Evolutionary conservation across 2,113 vertebrate genomes (phyloP).

Genomic region (Cettia cetti): DNA sequence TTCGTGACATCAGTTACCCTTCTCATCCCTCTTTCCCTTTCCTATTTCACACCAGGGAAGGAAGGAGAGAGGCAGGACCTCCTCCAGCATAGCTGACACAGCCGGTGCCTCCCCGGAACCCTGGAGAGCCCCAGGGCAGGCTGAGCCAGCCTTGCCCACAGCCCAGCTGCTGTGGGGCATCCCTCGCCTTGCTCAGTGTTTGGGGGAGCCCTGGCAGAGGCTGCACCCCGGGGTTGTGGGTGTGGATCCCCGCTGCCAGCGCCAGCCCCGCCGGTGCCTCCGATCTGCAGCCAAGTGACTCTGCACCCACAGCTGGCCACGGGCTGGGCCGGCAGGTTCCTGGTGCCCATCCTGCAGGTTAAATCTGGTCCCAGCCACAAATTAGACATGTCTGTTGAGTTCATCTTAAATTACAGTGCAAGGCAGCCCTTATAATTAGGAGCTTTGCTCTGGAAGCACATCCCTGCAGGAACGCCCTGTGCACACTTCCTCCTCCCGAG

Average conservation of each 20-base stretch:
- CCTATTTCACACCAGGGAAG: background rate
- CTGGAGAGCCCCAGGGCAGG: background rate
- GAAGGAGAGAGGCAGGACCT: background rate
- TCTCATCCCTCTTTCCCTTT: background rate
- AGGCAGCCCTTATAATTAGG: slow-evolving; percentile 1
- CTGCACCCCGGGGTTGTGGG: background rate
- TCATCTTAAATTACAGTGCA: slow-evolving; percentile 44
- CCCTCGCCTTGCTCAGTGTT: rapidly evolving
- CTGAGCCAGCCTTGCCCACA: background rate
- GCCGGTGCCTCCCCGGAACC: rapidly evolving
- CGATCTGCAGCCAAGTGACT: background rate
- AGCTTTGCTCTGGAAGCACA: background rate
- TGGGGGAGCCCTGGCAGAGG: background rate
- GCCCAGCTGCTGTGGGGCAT: background rate
- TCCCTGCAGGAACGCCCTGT: background rate
- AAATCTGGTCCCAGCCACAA: slow-evolving; percentile 55
- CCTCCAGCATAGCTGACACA: background rate
- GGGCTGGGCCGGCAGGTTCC: background rate
- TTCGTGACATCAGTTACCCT: background rate
- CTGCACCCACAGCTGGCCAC: rapidly evolving
- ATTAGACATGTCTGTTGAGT: slow-evolving; percentile 21
- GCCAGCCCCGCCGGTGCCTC: rapidly evolving
- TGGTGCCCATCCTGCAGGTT: background rate
- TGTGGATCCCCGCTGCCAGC: background rate
- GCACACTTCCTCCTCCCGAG: background rate